Conservation (phyloP, 1,140 invertebrate genomes). For the Drosophila mauritiana region DNA sequence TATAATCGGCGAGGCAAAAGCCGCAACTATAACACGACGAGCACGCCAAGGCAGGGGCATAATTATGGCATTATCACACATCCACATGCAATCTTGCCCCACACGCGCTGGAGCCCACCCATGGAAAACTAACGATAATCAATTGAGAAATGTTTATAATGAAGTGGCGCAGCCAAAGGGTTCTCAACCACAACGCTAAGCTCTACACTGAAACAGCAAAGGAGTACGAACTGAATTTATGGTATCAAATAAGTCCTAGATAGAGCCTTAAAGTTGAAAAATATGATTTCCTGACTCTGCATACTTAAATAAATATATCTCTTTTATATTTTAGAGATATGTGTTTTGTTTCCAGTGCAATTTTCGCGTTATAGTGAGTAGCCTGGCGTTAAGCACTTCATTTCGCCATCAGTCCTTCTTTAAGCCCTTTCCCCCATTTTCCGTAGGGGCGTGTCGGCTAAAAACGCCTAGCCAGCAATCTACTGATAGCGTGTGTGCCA, state of each 20-base stretch:
- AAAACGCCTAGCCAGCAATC: slow-evolving; percentile 75
- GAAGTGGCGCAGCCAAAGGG: slow-evolving; percentile 70
- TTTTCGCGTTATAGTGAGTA: slow-evolving; percentile 20
- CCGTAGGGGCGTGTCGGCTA: slow-evolving; percentile 57
- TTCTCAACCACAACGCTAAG: slow-evolving; percentile 11
- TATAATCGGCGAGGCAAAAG: slow-evolving; percentile 60
- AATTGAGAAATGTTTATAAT: slow-evolving; percentile 83
- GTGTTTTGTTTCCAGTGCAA: slow-evolving; percentile 1
- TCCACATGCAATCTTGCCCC: slow-evolving; percentile 6
- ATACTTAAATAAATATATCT: no score
- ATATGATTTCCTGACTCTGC: no score
- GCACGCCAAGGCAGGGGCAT: slow-evolving; percentile 74
- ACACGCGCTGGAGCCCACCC: slow-evolving; percentile 2
- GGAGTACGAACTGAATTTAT: neutral
- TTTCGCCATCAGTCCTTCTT: slow-evolving; percentile 31
- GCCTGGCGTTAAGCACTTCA: slow-evolving; percentile 69
- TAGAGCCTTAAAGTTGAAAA: no score
- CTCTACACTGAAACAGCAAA: slow-evolving; percentile 5
- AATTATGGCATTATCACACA: slow-evolving; percentile 80
- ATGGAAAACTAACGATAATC: slow-evolving; percentile 73
- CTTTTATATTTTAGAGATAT: no score
- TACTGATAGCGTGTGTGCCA: slow-evolving; percentile 46
- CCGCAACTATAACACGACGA: slow-evolving; percentile 61
- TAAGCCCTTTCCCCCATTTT: slow-evolving; percentile 6
- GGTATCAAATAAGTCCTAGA: neutral